Base-by-base conservation (phyloP, 2,888 invertebrate species). In the Girardia tigrina region DNA sequence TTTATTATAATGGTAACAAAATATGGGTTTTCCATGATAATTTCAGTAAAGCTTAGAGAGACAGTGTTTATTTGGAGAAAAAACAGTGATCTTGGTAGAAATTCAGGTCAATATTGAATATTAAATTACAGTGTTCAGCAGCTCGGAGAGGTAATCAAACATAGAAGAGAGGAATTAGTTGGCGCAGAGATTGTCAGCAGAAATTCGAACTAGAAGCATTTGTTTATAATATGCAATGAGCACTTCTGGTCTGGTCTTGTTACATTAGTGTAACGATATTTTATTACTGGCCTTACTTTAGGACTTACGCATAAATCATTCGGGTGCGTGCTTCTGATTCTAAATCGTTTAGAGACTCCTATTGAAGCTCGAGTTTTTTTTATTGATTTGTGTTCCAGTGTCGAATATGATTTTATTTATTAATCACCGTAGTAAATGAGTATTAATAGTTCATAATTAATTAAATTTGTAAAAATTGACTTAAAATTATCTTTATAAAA, bases 121-220 rank as follows among this genome's bases (percentile, higher is more conserved):
- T 56, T 56, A 56, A 56, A 56, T 56, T 56, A 56, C 56, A n/a
- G 56, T 20, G 56, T 56, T n/a, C 23, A 20, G 20, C n/a, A 23
- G 6, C n/a, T n/a, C 56, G n/a, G 20, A 56, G 56, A 56, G 56
- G 56, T 56, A 56, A 56, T 56, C 56, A 56, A 56, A 56, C 56
- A 56, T 56, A 23, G 56, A 56, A 56, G 4, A 56, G 56, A 56
- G 56, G 23, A 56, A 23, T 56, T 56, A 56, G 56, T 23, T 56
- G 56, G 56, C 56, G 56, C 56, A 56, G 56, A 56, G 56, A 56
- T 56, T 56, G 56, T 56, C 56, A 56, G 56, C 56, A 56, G 56
- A 56, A 56, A 56, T 56, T 56, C n/a, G 56, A 56, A 56, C 56
- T 56, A 56, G 56, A 56, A 23, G 56, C 56, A 56, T 56, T 56